phyloP scores from a whole-genome alignment of 2,888 invertebrate genomes.

The Mesorhabditis sp. region DNA sequence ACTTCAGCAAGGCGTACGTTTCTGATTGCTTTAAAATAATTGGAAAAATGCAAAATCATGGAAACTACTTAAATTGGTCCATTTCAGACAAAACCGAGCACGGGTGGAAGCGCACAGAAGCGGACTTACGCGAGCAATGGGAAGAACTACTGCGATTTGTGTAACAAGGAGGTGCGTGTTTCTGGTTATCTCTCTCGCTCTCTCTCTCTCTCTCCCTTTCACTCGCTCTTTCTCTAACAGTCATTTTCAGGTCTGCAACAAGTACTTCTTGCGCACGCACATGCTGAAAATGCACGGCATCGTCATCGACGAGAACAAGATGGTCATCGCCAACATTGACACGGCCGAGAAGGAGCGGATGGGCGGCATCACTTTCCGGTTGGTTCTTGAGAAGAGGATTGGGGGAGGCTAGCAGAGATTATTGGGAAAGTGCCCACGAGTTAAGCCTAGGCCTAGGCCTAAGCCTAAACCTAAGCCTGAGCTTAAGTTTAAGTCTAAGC shows the following conservation, averaged over 20 bases:
- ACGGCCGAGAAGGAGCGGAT: slow-evolving; percentile 52
- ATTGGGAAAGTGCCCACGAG: no score
- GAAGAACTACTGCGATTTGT: slow-evolving; percentile 58
- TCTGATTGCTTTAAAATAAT: neutral
- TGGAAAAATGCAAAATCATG: neutral
- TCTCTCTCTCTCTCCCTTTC: neutral
- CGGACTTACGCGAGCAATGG: slow-evolving; percentile 52
- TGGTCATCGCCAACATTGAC: slow-evolving; percentile 58
- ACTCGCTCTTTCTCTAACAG: neutral
- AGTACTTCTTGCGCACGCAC: slow-evolving; percentile 98
- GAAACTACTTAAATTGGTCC: no score
- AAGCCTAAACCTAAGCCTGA: no score
- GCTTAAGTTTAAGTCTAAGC: neutral
- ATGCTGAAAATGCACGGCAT: slow-evolving; percentile 71
- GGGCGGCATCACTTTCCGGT: slow-evolving; percentile 51
- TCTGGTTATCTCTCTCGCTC: neutral
- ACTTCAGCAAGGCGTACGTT: neutral
- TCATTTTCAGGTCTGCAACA: slow-evolving; percentile 82
- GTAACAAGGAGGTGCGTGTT: slow-evolving; percentile 53
- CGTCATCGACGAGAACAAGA: slow-evolving; percentile 59
- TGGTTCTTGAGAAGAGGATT: neutral
- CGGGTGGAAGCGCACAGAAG: slow-evolving; percentile 28
- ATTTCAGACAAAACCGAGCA: slow-evolving; percentile 6
- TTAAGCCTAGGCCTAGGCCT: no score
- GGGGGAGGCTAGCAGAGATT: no score